phyloP scores from a whole-genome alignment of 2,797 vertebrate genomes.

The Peromyscus melanophrys region DNA sequence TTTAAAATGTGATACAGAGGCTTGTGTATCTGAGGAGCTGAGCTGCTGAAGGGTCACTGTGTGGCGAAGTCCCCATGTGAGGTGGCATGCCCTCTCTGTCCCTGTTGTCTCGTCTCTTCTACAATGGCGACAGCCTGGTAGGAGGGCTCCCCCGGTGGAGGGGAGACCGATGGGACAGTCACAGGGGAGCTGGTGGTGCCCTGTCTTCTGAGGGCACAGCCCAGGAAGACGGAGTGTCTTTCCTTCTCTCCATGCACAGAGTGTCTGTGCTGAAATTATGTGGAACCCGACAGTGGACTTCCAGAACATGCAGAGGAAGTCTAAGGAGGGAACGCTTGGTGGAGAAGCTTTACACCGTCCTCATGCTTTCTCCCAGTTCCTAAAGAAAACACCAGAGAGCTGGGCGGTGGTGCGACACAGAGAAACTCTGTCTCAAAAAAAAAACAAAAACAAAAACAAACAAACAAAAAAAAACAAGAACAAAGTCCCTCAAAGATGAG shows the following conservation, averaged over 20 bases:
- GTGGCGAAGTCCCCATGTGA: background rate
- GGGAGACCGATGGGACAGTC: too few relatives aligned
- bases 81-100: too few relatives aligned
- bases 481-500: background rate
- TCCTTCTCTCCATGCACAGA: fast-evolving
- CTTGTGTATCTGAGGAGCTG: background rate
- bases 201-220: background rate
- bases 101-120: background rate
- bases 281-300: background rate
- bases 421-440: too few relatives aligned
- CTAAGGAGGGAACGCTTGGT: background rate
- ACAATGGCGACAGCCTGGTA: background rate
- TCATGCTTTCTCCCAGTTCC: background rate
- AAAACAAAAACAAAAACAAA: too few relatives aligned
- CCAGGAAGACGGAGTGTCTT: background rate
- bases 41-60: background rate
- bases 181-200: too few relatives aligned
- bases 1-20: background rate
- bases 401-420: too few relatives aligned
- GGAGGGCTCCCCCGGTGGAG: fast-evolving
- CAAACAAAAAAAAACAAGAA: too few relatives aligned
- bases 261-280: background rate
- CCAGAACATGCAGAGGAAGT: background rate
- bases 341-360: background rate
- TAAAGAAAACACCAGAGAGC: background rate